phyloP scores from a whole-genome alignment of 2,113 vertebrate genomes.

The mouse (Mus musculus) region GRCm39 chr5:117094501-117095000 shows the following conservation, averaged over 20 bases:
- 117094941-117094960: not conserved
- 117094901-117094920: not conserved
- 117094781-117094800: not conserved
- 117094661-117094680: too few relatives aligned
- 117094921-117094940: not conserved
- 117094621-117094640: not conserved
- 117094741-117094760: constrained; percentile 3
- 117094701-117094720: not conserved
- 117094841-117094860: not conserved
- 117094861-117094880: not conserved
- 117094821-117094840: not conserved
- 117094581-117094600: not conserved
- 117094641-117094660: not conserved
- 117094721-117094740: not conserved
- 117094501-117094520: not conserved
- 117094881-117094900: not conserved
- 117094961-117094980: rapidly evolving
- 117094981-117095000: not conserved
- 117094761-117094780: not conserved
- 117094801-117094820: not conserved
- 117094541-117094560: not conserved
- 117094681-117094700: not conserved
- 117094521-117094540: too few relatives aligned
- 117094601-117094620: constrained; percentile 29
- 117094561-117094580: not conserved